Conservation (phyloP, 2,888 invertebrate species). For the Acanthosepion lycidas region DNA sequence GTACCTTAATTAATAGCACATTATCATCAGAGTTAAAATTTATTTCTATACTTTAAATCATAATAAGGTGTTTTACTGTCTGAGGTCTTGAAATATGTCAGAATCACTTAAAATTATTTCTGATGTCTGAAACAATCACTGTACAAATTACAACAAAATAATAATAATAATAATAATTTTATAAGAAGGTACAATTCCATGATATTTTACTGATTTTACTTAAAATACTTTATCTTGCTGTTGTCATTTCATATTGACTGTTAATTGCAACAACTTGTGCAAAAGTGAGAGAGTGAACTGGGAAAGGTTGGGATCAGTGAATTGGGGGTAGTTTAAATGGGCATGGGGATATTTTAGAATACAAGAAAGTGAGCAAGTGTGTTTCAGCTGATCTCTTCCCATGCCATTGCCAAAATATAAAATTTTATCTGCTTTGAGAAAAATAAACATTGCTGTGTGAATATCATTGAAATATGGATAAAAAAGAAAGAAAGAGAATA, state of each 20-base stretch:
- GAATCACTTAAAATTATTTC: too few species aligned
- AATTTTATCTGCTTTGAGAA: not conserved
- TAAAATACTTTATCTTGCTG: not conserved
- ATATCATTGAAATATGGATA: not conserved
- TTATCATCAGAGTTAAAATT: too few species aligned
- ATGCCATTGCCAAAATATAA: not conserved
- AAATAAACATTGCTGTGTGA: not conserved
- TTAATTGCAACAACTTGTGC: slow-evolving; percentile 10
- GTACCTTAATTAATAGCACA: too few species aligned
- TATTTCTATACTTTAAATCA: too few species aligned
- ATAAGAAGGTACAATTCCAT: not conserved
- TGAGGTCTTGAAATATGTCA: too few species aligned
- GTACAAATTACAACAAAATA: too few species aligned
- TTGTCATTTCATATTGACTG: not conserved
- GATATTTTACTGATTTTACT: not conserved
- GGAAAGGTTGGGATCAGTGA: not conserved
- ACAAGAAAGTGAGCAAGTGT: not conserved
- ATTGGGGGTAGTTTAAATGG: too few species aligned
- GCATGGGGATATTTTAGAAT: not conserved
- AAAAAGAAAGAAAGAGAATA: not conserved
- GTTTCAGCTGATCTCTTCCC: slow-evolving; percentile 7
- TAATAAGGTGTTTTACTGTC: too few species aligned
- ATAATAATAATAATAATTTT: not conserved
- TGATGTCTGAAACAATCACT: too few species aligned
- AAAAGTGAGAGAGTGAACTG: not conserved